Evolutionary conservation across 2,888 invertebrate genomes (phyloP).

Genomic region (Tinea pellionella): DNA sequence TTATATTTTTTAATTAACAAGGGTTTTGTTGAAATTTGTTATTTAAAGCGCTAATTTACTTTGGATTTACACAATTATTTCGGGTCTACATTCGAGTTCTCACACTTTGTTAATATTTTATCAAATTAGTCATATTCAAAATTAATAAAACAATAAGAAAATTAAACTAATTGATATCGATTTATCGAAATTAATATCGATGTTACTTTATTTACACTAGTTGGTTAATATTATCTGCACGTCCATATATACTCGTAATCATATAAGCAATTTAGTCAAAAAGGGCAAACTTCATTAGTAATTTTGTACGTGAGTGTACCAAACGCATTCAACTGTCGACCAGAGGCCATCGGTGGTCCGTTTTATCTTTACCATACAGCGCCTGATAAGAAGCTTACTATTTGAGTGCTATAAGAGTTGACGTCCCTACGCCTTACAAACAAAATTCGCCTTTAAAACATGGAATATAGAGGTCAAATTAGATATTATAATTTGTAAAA

Average conservation of each 20-base stretch:
- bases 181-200: too few species aligned
- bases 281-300: neutral
- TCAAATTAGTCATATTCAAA: too few species aligned
- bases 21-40: neutral
- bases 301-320: constrained; percentile 33
- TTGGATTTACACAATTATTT: neutral
- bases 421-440: constrained; percentile 22
- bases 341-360: constrained; percentile 47
- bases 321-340: constrained; percentile 39
- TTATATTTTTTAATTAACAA: neutral
- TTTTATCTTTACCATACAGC: constrained; percentile 62
- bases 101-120: too few species aligned
- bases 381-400: constrained; percentile 63
- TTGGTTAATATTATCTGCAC: too few species aligned
- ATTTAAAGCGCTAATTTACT: neutral
- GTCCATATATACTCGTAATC: too few species aligned
- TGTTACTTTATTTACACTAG: too few species aligned
- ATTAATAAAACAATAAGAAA: too few species aligned
- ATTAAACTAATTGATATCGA: too few species aligned
- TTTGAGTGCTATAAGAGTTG: constrained; percentile 54
- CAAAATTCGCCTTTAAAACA: neutral
- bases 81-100: too few species aligned
- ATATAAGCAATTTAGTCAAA: neutral
- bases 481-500: neutral
- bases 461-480: neutral